phyloP scores from a whole-genome alignment of 2,113 vertebrate genomes.

The Caranx ignobilis region DNA sequence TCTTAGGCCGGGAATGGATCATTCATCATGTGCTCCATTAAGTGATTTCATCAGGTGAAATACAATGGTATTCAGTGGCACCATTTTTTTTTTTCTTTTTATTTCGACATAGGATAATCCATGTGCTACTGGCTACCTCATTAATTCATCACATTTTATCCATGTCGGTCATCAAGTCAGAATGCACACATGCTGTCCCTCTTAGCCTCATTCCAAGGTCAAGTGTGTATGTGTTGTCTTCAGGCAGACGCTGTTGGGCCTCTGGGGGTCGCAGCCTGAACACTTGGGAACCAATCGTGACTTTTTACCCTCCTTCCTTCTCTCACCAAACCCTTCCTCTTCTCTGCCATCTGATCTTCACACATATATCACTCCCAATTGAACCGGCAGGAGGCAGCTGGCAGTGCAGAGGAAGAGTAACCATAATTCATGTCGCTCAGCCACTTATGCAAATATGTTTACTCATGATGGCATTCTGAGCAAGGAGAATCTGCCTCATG shows the following conservation, averaged over 20 bases:
- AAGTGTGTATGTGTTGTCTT: conserved; percentile 56
- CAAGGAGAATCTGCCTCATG: conserved; percentile 59
- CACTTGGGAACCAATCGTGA: conserved; percentile 66
- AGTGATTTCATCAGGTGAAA: conserved; percentile 6
- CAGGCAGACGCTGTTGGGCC: conserved; percentile 48
- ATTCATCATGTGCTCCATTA: not conserved
- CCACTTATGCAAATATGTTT: conserved; percentile 85
- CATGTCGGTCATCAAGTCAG: conserved; percentile 60
- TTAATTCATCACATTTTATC: conserved; percentile 61
- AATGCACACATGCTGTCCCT: conserved; percentile 42
- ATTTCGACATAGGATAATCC: conserved; percentile 42
- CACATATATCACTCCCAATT: conserved; percentile 82
- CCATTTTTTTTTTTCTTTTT: conserved; percentile 3
- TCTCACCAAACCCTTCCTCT: conserved; percentile 25
- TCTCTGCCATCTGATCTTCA: conserved; percentile 80
- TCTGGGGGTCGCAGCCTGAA: conserved; percentile 61
- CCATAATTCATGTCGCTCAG: conserved; percentile 78
- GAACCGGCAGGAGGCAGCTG: conserved; percentile 76
- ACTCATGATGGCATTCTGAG: conserved; percentile 72
- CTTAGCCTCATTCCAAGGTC: conserved; percentile 76
- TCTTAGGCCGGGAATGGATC: conserved; percentile 6
- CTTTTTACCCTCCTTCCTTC: conserved; percentile 40
- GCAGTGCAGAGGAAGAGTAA: conserved; percentile 64
- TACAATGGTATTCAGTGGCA: not conserved
- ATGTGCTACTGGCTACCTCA: conserved; percentile 17